These are phyloP conservation scores for Aricia agestis DNA, from an alignment of 1,140 invertebrate genomes.

Conservation along the genomic window DNA sequence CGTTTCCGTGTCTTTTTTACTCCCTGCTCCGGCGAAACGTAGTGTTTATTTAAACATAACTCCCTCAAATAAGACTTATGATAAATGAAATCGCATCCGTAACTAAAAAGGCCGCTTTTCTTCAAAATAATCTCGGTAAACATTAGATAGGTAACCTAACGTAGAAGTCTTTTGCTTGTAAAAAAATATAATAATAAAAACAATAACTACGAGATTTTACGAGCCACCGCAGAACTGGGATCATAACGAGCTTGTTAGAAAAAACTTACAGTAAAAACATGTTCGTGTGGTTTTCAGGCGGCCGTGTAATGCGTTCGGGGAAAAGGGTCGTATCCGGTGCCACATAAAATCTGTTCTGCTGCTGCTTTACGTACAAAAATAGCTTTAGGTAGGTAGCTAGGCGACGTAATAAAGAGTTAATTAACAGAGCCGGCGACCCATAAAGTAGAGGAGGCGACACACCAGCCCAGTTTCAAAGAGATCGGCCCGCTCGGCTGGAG, in stretches of 20 bases:
- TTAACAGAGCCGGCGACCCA: constrained; percentile 59
- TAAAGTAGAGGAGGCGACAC: constrained; percentile 48
- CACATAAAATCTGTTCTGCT: constrained; percentile 17
- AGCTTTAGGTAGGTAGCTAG: constrained; percentile 28
- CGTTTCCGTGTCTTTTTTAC: too few species aligned
- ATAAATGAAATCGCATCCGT: too few species aligned
- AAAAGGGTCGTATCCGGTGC: not conserved
- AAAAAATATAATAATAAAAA: not conserved
- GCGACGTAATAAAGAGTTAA: constrained; percentile 48
- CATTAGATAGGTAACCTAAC: not conserved
- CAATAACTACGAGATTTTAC: not conserved
- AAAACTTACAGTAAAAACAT: constrained; percentile 8
- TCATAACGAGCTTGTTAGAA: constrained; percentile 1
- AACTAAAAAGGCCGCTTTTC: too few species aligned
- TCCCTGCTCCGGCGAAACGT: too few species aligned
- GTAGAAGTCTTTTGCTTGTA: not conserved
- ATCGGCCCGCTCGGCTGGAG: constrained; percentile 39
- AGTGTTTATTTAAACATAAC: too few species aligned
- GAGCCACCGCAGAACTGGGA: not conserved
- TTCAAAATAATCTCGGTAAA: not conserved
- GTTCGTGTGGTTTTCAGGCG: not conserved
- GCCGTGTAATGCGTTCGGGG: not conserved
- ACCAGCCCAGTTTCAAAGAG: constrained; percentile 58
- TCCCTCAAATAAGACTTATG: too few species aligned
- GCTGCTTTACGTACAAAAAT: constrained; percentile 21